A percentile compares a stretch with the other conserved stretches of the same genome.
Conservation (phyloP, 2,797 vertebrate species). For the Pipistrellus nathusii region DNA sequence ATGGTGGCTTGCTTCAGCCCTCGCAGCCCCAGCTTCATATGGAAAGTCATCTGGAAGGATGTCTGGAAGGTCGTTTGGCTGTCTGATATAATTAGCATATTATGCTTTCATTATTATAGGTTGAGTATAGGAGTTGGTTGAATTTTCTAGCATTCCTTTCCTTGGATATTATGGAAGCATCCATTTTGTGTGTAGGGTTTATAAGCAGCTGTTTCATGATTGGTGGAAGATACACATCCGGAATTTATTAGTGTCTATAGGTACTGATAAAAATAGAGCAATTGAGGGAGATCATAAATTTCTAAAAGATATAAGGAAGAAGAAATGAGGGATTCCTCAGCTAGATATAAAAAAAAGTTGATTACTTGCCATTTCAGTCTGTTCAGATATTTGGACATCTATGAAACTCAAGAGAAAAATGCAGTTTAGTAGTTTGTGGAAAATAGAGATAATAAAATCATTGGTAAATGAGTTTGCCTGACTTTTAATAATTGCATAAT, state of each 20-base stretch:
- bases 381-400: background rate
- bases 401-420: background rate
- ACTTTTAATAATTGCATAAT: background rate
- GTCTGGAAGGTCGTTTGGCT: too few relatives aligned
- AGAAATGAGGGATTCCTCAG: background rate
- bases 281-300: background rate
- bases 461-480: slow-evolving; percentile 20
- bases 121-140: background rate
- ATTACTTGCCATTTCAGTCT: slow-evolving; percentile 4
- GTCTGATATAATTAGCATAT: too few relatives aligned
- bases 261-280: background rate
- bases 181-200: background rate
- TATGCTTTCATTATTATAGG: too few relatives aligned
- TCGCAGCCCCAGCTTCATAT: too few relatives aligned
- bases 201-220: background rate
- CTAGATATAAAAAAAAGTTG: background rate
- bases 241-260: background rate
- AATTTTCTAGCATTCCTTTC: background rate
- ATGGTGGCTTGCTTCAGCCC: too few relatives aligned
- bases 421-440: background rate
- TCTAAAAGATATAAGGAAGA: slow-evolving; percentile 17
- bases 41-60: too few relatives aligned
- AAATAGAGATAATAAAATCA: background rate
- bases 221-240: background rate
- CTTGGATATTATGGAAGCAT: background rate